Conservation (phyloP, 2,797 vertebrate genomes). For the Diplodus sargus region DNA sequence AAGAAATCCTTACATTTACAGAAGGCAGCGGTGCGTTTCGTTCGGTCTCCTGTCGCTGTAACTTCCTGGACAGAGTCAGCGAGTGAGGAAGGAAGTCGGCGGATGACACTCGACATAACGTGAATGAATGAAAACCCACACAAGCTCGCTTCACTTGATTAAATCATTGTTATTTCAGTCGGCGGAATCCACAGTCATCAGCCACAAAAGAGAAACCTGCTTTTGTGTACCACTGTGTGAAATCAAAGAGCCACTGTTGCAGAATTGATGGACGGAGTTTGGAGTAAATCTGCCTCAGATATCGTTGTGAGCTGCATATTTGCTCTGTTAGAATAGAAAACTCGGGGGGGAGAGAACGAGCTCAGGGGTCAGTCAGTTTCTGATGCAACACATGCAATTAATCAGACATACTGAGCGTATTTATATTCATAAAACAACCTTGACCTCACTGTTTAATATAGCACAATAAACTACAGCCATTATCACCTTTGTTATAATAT, state of each 20-base stretch:
- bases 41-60: too few species aligned
- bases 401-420: conserved; percentile 4
- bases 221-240: not conserved
- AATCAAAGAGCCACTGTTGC: not conserved
- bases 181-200: not conserved
- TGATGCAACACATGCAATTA: conserved; percentile 2
- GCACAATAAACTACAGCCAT: conserved; percentile 21
- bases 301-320: not conserved
- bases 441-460: conserved; percentile 24
- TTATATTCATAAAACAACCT: conserved; percentile 42
- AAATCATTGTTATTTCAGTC: too few species aligned
- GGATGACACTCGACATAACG: too few species aligned
- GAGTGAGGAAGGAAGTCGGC: too few species aligned
- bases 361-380: not conserved
- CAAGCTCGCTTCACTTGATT: not conserved
- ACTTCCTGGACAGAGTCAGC: too few species aligned
- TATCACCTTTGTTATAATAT: conserved; percentile 4
- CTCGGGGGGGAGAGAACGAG: not conserved
- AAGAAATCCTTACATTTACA: too few species aligned
- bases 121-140: too few species aligned
- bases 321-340: not conserved
- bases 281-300: not conserved
- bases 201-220: not conserved
- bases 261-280: not conserved
- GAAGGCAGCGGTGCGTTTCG: too few species aligned